Percentiles rank a stretch among this genome's conserved stretches.
Conservation (phyloP, 2,113 vertebrate genomes). For the Xyrauchen texanus region DNA sequence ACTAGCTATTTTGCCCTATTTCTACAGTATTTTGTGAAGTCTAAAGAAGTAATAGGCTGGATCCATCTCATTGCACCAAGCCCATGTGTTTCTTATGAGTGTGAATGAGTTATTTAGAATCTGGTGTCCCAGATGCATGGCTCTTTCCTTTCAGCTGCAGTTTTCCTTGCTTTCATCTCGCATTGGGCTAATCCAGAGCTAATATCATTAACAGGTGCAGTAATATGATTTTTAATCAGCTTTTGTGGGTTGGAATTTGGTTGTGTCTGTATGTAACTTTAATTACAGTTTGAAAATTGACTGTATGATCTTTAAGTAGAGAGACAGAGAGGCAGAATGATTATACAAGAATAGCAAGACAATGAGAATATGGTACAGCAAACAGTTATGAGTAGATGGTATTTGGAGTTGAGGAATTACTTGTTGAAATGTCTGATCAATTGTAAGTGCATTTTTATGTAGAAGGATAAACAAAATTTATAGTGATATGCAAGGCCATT, state of each 20-base stretch:
- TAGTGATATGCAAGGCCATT: too few relatives aligned
- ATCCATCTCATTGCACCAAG: neutral
- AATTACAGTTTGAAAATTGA: neutral
- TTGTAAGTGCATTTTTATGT: too few relatives aligned
- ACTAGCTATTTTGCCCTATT: neutral
- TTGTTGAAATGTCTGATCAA: too few relatives aligned
- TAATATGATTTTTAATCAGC: neutral
- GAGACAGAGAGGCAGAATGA: neutral
- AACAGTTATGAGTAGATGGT: neutral
- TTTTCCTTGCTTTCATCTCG: constrained; percentile 16
- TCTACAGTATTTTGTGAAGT: too few relatives aligned
- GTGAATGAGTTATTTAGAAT: constrained; percentile 12
- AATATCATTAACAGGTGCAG: neutral
- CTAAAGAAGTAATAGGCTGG: too few relatives aligned
- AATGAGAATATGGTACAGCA: neutral
- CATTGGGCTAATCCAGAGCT: neutral
- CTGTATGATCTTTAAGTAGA: neutral
- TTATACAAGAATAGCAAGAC: neutral
- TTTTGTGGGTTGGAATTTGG: neutral
- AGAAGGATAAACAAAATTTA: too few relatives aligned
- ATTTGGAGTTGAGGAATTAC: neutral
- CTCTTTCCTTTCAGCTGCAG: too few relatives aligned
- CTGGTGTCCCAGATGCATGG: neutral
- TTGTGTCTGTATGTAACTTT: neutral
- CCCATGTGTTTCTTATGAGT: constrained; percentile 45